Evolutionary conservation across 2,113 vertebrate species (phyloP).

Genomic region (Cyphomyrus plagiostoma): DNA sequence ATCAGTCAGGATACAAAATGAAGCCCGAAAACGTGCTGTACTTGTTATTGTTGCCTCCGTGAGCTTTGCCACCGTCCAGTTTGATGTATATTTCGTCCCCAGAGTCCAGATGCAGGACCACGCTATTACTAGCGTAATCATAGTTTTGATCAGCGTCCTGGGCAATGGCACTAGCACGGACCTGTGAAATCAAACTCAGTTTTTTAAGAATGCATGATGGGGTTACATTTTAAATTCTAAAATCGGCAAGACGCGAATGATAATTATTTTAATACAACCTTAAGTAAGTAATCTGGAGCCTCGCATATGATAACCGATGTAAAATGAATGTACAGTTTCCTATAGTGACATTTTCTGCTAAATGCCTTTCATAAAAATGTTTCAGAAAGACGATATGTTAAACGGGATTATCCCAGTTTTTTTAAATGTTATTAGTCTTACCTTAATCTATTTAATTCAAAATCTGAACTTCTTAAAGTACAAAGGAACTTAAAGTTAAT

Average conservation of each 20-base stretch:
- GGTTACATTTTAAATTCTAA: neutral
- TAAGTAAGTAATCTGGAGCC: neutral
- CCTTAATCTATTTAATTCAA: neutral
- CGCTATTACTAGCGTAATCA: constrained; percentile 92
- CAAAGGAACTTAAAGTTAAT: neutral
- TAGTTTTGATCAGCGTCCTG: constrained; percentile 93
- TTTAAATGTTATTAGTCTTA: neutral
- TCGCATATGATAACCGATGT: neutral
- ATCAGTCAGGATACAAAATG: constrained; percentile 84
- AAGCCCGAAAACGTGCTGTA: constrained; percentile 97
- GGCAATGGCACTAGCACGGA: constrained; percentile 86
- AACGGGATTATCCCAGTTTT: neutral
- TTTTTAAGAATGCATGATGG: neutral
- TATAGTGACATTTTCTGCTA: neutral
- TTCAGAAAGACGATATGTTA: neutral
- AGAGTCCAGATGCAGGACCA: constrained; percentile 84
- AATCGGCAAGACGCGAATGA: neutral
- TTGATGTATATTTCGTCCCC: constrained; percentile 91
- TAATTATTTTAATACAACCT: neutral
- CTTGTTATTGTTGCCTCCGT: constrained; percentile 92
- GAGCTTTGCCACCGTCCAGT: constrained; percentile 87
- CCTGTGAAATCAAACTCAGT: constrained; percentile 50
- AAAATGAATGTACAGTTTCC: neutral
- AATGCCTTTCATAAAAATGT: neutral
- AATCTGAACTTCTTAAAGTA: neutral